Evolutionary conservation across 1,140 invertebrate genomes (phyloP), one percentile per base, ranked within the genome.

Genomic region (Bombus vancouverensis): DNA sequence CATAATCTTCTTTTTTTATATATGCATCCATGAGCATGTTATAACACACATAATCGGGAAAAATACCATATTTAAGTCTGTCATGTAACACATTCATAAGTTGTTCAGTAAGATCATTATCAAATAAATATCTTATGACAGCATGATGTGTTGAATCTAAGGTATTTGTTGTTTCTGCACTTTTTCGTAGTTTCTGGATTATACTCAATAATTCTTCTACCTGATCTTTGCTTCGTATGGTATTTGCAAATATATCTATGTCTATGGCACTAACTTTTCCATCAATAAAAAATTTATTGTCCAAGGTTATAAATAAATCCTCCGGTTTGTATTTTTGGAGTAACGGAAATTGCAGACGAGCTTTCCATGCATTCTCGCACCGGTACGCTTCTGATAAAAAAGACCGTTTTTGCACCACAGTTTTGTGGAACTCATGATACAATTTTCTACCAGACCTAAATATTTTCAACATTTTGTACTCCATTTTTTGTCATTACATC

Each of bases 1-100:
- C 93, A 93, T 95, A 97, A 92, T 98, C 96, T 76, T 97, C 94
- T 9, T 95, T 94, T 91, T 97, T 96, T 34, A 99, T 94, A 88
- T 98, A 97, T 57, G 96, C 95, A 91, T 99, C 97, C 95, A 99
- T 96, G n/a, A 99, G 93, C 28, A 99, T 95, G 94, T 98, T 98
- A 68, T 96, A 97, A 66, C 96, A 95, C 90, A 97, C 97, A 81
- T 97, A 94, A 95, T 99, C 98, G 28, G 98, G 96, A 92, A 99
- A 99, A 53, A 99, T 94, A 3, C 99, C 99, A 95, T 98, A 99
- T 91, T 97, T 97, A 22, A 98, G 94, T 74, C 98, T 96, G 92
- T 98, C 97, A 90, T 97, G 96, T 28, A 99, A 93, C 28, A 98
- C 96, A 39, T 96, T 93, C 3, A 98, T 88, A 25, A 99, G 94